Percentiles rank a stretch among this genome's conserved stretches.
Evolutionary conservation across 23 tunicate genomes (phyloP).

Genomic region (Halocynthia aurantium): DNA sequence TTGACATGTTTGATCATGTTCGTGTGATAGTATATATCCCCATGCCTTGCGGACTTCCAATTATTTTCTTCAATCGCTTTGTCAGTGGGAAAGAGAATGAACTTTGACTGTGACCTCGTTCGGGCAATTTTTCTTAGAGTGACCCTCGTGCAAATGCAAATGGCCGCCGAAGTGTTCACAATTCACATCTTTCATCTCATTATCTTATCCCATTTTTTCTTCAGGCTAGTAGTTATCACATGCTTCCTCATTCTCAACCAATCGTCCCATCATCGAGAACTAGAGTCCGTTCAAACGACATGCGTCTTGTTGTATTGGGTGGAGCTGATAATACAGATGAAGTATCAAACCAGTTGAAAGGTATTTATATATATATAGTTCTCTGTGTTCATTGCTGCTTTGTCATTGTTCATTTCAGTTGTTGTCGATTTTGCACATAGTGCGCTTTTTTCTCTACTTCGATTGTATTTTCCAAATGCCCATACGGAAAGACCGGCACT

Average conservation of each 20-base stretch:
- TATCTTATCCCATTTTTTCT: background rate
- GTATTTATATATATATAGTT: slow-evolving; percentile 11
- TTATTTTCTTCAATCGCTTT: too few relatives aligned
- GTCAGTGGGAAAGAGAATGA: background rate
- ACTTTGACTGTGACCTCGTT: background rate
- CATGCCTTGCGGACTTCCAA: too few relatives aligned
- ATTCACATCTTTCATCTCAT: background rate
- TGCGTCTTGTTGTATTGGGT: slow-evolving; percentile 86
- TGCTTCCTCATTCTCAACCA: slow-evolving; percentile 99
- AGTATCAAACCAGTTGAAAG: slow-evolving; percentile 97
- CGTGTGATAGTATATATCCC: background rate
- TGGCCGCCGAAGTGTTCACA: background rate
- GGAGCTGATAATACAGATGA: slow-evolving; percentile 99
- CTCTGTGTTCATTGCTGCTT: background rate
- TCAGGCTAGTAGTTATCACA: slow-evolving; percentile 95
- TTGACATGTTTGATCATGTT: too few relatives aligned
- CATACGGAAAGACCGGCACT: too few relatives aligned
- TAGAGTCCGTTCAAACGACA: slow-evolving; percentile 82
- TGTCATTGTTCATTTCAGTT: too few relatives aligned
- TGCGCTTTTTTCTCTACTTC: too few relatives aligned
- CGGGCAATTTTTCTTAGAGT: background rate
- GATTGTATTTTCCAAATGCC: too few relatives aligned
- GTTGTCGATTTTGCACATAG: too few relatives aligned
- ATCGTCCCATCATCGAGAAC: slow-evolving; percentile 93
- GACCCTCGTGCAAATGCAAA: background rate